Evolutionary conservation across 2,113 vertebrate species (phyloP).

Genomic region (Oenanthe melanoleuca): DNA sequence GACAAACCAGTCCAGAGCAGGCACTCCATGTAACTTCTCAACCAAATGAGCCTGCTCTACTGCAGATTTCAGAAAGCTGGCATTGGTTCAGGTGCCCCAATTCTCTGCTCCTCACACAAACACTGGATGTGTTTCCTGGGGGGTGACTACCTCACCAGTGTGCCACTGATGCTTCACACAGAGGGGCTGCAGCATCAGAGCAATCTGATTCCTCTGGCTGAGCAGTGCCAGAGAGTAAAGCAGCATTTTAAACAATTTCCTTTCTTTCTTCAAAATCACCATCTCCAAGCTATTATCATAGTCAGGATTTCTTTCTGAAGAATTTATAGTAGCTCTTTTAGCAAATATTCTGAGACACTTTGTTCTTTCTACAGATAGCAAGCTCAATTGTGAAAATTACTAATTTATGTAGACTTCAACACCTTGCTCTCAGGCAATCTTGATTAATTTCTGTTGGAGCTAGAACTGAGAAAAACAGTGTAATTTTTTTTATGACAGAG

Average conservation of each 20-base stretch:
- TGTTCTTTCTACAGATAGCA: neutral
- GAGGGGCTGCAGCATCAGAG: neutral
- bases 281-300: neutral
- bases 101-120: neutral
- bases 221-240: neutral
- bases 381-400: neutral
- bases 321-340: neutral
- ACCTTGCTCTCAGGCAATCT: neutral
- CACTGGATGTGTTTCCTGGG: neutral
- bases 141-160: neutral
- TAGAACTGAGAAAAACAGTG: neutral
- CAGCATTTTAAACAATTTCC: neutral
- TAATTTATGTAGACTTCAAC: neutral
- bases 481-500: neutral
- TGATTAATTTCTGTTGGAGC: neutral
- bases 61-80: neutral
- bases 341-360: neutral
- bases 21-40: neutral
- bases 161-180: accelerated
- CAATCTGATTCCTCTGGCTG: neutral
- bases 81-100: neutral
- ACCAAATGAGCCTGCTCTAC: neutral
- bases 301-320: neutral
- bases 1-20: neutral
- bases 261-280: neutral